A percentile compares a stretch with the other conserved stretches of the same genome.
Evolutionary conservation across 2,888 invertebrate species (phyloP).

Genomic region (Tetragonula carbonaria): DNA sequence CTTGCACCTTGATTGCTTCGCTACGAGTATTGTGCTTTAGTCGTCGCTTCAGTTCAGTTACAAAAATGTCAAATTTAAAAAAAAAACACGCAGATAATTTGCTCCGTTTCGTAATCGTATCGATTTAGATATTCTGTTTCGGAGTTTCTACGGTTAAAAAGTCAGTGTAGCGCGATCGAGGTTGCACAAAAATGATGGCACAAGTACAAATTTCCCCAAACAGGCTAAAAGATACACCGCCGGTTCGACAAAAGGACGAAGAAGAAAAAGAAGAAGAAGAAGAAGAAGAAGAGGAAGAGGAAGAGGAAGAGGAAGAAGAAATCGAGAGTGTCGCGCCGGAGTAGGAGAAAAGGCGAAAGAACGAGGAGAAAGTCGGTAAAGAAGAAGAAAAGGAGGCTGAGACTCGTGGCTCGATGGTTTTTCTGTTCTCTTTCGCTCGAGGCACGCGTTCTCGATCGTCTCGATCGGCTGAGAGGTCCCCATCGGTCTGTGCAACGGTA

Average conservation of each 20-base stretch:
- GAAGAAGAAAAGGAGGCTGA: conserved; percentile 16
- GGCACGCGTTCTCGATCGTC: conserved; percentile 12
- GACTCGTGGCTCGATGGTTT: conserved; percentile 29
- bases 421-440: conserved; percentile 57
- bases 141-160: too few relatives aligned
- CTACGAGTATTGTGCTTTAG: too few relatives aligned
- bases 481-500: conserved; percentile 68
- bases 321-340: conserved; percentile 36
- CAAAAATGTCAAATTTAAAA: too few relatives aligned
- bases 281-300: not conserved
- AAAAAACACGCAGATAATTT: too few relatives aligned
- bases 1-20: too few relatives aligned
- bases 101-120: too few relatives aligned
- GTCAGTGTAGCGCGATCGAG: too few relatives aligned
- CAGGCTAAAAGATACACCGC: too few relatives aligned
- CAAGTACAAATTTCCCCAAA: too few relatives aligned
- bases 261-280: not conserved
- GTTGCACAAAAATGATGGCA: too few relatives aligned
- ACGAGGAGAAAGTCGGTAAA: conserved; percentile 16
- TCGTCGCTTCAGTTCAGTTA: too few relatives aligned
- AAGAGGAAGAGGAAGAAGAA: conserved; percentile 35
- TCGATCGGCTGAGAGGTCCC: conserved; percentile 46
- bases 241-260: not conserved
- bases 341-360: not conserved
- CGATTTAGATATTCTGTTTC: too few relatives aligned